Evolutionary conservation across 2,888 invertebrate genomes (phyloP).

Genomic region (Heliothis peltigera): DNA sequence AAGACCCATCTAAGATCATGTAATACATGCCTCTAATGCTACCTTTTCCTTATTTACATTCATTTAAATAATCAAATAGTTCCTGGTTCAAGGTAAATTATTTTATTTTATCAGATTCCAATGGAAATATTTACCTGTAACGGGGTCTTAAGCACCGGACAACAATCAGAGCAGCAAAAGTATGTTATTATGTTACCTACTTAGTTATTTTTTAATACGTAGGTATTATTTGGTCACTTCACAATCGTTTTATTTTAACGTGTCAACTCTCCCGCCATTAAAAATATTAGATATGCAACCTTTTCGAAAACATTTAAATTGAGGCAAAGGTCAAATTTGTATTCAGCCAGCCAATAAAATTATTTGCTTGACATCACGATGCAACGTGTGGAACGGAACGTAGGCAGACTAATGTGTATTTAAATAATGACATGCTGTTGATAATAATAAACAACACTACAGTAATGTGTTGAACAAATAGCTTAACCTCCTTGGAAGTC

Average conservation of each 20-base stretch:
- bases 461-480: conserved; percentile 32
- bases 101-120: not conserved
- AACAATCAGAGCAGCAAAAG: not conserved
- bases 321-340: not conserved
- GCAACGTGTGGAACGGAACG: conserved; percentile 28
- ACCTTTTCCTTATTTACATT: not conserved
- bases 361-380: conserved; percentile 35
- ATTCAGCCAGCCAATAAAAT: conserved; percentile 7
- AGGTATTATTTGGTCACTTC: too few relatives aligned
- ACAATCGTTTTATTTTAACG: too few relatives aligned
- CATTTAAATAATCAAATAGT: not conserved
- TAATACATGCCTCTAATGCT: not conserved
- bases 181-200: not conserved
- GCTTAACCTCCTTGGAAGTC: not conserved
- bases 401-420: conserved; percentile 43
- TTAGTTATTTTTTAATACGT: not conserved
- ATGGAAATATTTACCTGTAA: not conserved
- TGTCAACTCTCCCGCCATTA: too few relatives aligned
- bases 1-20: not conserved
- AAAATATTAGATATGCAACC: too few relatives aligned
- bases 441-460: conserved; percentile 20
- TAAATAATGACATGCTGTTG: conserved; percentile 31
- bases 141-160: not conserved
- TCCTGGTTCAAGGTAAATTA: not conserved
- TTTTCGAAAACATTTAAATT: not conserved